Evolutionary conservation across 2,888 invertebrate species (phyloP).

Genomic region (Drosophila nigricruria): DNA sequence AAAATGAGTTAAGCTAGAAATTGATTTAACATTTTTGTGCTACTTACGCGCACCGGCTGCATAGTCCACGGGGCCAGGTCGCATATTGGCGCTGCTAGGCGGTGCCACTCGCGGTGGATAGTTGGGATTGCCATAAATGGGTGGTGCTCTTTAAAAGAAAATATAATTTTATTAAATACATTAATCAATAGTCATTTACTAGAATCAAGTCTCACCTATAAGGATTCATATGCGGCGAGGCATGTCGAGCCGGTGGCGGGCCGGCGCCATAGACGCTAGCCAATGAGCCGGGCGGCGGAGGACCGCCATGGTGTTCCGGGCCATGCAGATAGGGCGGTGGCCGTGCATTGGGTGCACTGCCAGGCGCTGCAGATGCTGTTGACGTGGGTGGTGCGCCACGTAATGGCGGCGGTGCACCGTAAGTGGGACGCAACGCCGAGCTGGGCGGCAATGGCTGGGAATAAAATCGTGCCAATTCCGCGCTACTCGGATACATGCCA

Average conservation of each 20-base stretch:
- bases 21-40: background rate
- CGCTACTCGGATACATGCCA: slow-evolving; percentile 69
- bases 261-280: slow-evolving; percentile 60
- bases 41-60: slow-evolving; percentile 80
- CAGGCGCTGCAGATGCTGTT: slow-evolving; percentile 29
- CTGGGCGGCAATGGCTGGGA: slow-evolving; percentile 67
- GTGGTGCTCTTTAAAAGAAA: slow-evolving; percentile 68
- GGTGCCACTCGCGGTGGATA: slow-evolving; percentile 80
- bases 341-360: slow-evolving; percentile 51
- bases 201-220: slow-evolving; percentile 72
- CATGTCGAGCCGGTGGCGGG: slow-evolving; percentile 82
- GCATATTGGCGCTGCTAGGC: slow-evolving; percentile 67
- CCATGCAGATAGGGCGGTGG: slow-evolving; percentile 69
- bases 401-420: slow-evolving; percentile 84
- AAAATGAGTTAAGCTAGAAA: background rate
- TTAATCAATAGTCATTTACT: background rate
- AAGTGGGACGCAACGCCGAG: slow-evolving; percentile 81
- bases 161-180: background rate
- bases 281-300: slow-evolving; percentile 42
- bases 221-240: slow-evolving; percentile 82
- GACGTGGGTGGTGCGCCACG: slow-evolving; percentile 72
- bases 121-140: slow-evolving; percentile 84
- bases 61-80: slow-evolving; percentile 78
- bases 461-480: slow-evolving; percentile 79
- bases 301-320: slow-evolving; percentile 66